phyloP scores from a whole-genome alignment of 2,113 vertebrate species.

The Megaleporinus macrocephalus region DNA sequence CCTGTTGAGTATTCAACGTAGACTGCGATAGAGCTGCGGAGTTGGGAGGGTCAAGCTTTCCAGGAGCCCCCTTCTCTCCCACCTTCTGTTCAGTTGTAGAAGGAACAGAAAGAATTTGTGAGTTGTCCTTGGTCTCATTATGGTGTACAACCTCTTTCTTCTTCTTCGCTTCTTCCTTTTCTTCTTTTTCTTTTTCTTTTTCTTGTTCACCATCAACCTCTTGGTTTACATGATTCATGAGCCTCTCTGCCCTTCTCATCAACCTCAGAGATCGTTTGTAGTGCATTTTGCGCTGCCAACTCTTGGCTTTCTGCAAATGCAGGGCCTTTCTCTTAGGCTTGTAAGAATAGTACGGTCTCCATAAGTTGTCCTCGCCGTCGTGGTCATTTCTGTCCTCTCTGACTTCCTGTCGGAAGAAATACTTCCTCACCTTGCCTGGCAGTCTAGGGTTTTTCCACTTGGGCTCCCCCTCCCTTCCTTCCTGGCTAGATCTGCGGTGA shows the following conservation, averaged over 20 bases:
- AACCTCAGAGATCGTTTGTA: slow-evolving; percentile 78
- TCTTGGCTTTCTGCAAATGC: slow-evolving; percentile 79
- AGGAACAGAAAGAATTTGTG: slow-evolving; percentile 14
- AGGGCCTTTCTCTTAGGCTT: slow-evolving; percentile 86
- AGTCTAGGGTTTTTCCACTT: slow-evolving; percentile 67
- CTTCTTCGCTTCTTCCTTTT: slow-evolving; percentile 54
- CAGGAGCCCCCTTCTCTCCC: slow-evolving; percentile 50
- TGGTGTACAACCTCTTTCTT: slow-evolving; percentile 58
- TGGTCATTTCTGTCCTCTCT: slow-evolving; percentile 83
- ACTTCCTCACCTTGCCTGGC: slow-evolving; percentile 68
- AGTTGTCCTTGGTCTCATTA: slow-evolving; percentile 30
- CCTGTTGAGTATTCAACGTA: slow-evolving; percentile 65
- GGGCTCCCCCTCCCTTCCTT: slow-evolving; percentile 60
- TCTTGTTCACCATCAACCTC: slow-evolving; percentile 63
- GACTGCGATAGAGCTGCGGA: slow-evolving; percentile 48
- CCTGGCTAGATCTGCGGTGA: slow-evolving; percentile 66
- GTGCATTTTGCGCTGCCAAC: slow-evolving; percentile 80
- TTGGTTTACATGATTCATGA: slow-evolving; percentile 66
- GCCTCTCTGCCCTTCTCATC: slow-evolving; percentile 78
- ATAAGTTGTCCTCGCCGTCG: slow-evolving; percentile 85
- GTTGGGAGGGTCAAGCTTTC: slow-evolving; percentile 48
- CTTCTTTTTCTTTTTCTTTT: slow-evolving; percentile 59
- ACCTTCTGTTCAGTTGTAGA: slow-evolving; percentile 45
- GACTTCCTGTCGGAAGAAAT: slow-evolving; percentile 77
- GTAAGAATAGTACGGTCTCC: slow-evolving; percentile 91